phyloP scores from a whole-genome alignment of 64 coral and sea anemone genomes.

The Cladopsammia gracilis region DNA sequence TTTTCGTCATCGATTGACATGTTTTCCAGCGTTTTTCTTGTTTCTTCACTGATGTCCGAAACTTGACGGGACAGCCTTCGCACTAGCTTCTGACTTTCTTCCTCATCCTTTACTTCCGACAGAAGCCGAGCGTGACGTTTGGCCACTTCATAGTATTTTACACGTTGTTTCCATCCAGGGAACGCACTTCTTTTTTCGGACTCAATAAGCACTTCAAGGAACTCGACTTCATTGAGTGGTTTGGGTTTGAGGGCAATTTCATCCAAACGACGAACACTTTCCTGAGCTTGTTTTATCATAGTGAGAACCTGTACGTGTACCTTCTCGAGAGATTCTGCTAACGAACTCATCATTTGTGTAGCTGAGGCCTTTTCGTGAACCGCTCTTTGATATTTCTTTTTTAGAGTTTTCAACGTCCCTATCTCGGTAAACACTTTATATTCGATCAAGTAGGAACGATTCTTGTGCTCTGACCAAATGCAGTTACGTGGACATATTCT shows the following conservation, averaged over 20 bases:
- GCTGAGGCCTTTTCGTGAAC: neutral
- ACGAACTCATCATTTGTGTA: neutral
- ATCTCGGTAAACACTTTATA: neutral
- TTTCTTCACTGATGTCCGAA: too few species aligned
- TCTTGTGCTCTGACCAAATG: slow-evolving; percentile 34
- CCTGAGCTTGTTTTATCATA: slow-evolving; percentile 16
- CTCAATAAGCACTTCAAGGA: slow-evolving; percentile 32
- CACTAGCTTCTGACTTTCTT: too few species aligned
- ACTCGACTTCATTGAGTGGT: neutral
- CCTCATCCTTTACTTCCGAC: too few species aligned
- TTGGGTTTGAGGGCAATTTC: slow-evolving; percentile 62
- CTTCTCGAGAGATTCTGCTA: neutral
- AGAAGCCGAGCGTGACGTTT: too few species aligned
- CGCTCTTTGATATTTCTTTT: slow-evolving; percentile 28
- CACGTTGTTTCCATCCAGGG: too few species aligned
- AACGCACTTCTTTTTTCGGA: slow-evolving; percentile 23
- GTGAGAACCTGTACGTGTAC: neutral
- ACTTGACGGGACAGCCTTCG: too few species aligned
- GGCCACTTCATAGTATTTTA: too few species aligned
- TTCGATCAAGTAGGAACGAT: slow-evolving; percentile 21
- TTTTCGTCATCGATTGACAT: too few species aligned
- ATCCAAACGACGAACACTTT: neutral
- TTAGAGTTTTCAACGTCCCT: slow-evolving; percentile 12
- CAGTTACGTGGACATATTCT: too few species aligned
- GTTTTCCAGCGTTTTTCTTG: too few species aligned